A percentile compares a stretch with the other conserved stretches of the same genome.
Conservation (phyloP, 2,888 invertebrate genomes). For the Cephus sareptanus region DNA sequence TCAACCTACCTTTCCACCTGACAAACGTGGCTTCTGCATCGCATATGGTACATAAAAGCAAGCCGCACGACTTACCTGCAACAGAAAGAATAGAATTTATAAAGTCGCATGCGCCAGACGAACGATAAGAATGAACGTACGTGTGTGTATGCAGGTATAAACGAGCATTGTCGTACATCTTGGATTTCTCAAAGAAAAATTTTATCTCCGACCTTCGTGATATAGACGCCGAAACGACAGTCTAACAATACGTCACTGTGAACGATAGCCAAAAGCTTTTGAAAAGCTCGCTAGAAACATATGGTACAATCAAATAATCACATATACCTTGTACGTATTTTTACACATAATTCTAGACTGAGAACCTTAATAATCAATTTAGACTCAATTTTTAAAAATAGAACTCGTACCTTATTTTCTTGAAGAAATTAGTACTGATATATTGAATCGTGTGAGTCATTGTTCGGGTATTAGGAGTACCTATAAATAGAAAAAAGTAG, state of each 20-base stretch:
- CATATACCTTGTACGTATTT: too few relatives aligned
- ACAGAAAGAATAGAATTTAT: constrained; percentile 11
- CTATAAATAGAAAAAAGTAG: not conserved
- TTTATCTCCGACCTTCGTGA: not conserved
- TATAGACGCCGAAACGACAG: not conserved
- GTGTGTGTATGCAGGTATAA: not conserved
- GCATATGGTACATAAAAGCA: not conserved
- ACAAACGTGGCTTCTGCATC: not conserved
- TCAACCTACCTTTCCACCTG: not conserved
- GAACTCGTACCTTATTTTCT: too few relatives aligned
- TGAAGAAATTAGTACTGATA: not conserved
- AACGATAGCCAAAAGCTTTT: too few relatives aligned
- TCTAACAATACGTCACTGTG: too few relatives aligned
- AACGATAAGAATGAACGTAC: not conserved
- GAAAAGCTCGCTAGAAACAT: too few relatives aligned
- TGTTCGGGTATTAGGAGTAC: not conserved
- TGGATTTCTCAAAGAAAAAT: not conserved
- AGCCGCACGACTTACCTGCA: constrained; percentile 19
- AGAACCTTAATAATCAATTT: too few relatives aligned
- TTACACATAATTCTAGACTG: too few relatives aligned
- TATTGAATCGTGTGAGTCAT: not conserved
- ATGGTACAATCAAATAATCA: too few relatives aligned
- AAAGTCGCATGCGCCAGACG: not conserved
- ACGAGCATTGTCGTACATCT: not conserved
- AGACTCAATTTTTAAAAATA: too few relatives aligned